Evolutionary conservation across 2,888 invertebrate genomes (phyloP).

Genomic region (Lycaena phlaeas): DNA sequence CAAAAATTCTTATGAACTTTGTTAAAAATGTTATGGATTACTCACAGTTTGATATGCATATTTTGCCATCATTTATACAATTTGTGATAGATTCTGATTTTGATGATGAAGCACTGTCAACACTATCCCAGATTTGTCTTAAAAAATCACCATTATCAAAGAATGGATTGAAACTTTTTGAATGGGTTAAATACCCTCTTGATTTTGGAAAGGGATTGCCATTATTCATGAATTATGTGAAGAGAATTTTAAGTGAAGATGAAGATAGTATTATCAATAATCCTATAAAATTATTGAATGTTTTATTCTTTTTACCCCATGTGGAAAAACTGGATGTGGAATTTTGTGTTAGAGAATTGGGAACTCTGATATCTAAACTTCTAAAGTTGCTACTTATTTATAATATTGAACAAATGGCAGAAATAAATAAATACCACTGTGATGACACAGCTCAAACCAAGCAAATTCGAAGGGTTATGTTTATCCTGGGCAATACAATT

Average conservation of each 20-base stretch:
- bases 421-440: slow-evolving; percentile 39
- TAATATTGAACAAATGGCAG: slow-evolving; percentile 37
- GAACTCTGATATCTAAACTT: slow-evolving; percentile 41
- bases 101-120: slow-evolving; percentile 67
- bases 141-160: slow-evolving; percentile 76
- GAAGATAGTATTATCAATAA: slow-evolving; percentile 45
- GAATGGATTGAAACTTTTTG: slow-evolving; percentile 71
- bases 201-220: slow-evolving; percentile 63
- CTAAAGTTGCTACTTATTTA: slow-evolving; percentile 37
- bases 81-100: slow-evolving; percentile 70
- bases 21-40: slow-evolving; percentile 77
- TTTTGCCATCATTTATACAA: slow-evolving; percentile 78
- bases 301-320: slow-evolving; percentile 72
- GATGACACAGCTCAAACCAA: slow-evolving; percentile 39
- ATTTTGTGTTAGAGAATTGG: slow-evolving; percentile 36
- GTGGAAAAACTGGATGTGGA: slow-evolving; percentile 55
- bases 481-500: slow-evolving; percentile 70
- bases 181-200: slow-evolving; percentile 79
- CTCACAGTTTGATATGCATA: slow-evolving; percentile 80
- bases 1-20: slow-evolving; percentile 74
- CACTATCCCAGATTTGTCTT: slow-evolving; percentile 77
- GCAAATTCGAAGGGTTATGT: slow-evolving; percentile 57
- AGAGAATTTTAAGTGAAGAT: slow-evolving; percentile 39
- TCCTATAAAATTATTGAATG: slow-evolving; percentile 55
- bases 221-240: slow-evolving; percentile 48